Conservation (phyloP, 2,797 vertebrate species). For the Tapera naevia region DNA sequence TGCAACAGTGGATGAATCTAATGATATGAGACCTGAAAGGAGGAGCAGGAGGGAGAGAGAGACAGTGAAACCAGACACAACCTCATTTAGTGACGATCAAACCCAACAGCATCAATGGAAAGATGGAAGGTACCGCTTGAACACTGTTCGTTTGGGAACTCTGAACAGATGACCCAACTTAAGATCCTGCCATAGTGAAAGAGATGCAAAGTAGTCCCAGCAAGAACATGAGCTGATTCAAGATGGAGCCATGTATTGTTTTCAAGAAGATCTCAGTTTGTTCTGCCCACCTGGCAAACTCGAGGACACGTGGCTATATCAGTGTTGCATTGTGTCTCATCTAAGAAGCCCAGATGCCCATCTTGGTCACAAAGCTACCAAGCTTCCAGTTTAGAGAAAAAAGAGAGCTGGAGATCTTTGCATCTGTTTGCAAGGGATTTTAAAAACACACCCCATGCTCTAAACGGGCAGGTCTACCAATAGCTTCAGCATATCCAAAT, state of each 20-base stretch:
- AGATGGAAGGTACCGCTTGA: not conserved
- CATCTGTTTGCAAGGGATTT: not conserved
- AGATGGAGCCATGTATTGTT: accelerated
- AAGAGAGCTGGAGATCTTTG: not conserved
- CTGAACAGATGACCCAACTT: not conserved
- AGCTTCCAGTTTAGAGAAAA: not conserved
- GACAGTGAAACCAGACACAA: not conserved
- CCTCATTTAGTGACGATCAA: not conserved
- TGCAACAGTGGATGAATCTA: not conserved
- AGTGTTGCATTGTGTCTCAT: accelerated
- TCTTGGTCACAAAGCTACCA: not conserved
- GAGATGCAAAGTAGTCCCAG: not conserved
- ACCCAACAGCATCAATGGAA: not conserved
- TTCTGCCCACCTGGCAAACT: not conserved
- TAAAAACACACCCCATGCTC: not conserved
- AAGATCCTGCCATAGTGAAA: accelerated
- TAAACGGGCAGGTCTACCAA: not conserved
- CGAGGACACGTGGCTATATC: accelerated
- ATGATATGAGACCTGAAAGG: not conserved
- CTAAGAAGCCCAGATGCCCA: not conserved
- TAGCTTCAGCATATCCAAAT: not conserved
- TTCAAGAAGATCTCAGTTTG: not conserved
- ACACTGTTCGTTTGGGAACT: not conserved
- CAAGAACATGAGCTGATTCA: not conserved
- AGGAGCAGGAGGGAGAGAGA: not conserved